These are phyloP conservation scores for Osmerus mordax DNA, from an alignment of 2,113 vertebrate species.

Conservation along the genomic window DNA sequence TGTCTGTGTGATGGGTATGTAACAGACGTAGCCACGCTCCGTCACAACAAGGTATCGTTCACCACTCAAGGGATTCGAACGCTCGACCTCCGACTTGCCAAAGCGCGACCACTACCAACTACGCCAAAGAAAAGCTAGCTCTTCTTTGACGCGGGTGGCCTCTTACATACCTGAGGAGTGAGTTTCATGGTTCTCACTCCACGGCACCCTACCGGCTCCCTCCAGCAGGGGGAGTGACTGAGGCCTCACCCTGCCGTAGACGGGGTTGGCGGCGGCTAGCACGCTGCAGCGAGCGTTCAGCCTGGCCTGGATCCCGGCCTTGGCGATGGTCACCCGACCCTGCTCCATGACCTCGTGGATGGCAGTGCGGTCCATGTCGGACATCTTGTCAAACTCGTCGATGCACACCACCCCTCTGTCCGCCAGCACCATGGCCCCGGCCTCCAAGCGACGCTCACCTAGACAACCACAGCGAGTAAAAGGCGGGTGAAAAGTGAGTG, in stretches of 20 bases:
- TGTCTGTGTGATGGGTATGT: no score
- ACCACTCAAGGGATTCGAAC: no score
- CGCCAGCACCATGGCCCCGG: constrained; percentile 47
- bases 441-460: constrained; percentile 37
- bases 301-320: constrained; percentile 60
- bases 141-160: no score
- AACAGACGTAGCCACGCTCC: no score
- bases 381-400: constrained; percentile 64
- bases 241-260: constrained; percentile 46
- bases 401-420: constrained; percentile 46
- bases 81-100: no score
- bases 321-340: constrained; percentile 59
- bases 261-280: constrained; percentile 60
- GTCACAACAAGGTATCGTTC: no score
- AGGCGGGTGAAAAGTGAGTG: not conserved
- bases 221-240: not conserved
- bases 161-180: no score
- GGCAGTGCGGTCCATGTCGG: constrained; percentile 48
- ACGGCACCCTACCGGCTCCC: no score
- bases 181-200: no score
- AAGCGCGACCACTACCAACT: no score
- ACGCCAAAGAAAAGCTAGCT: no score
- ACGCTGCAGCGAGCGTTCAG: constrained; percentile 66
- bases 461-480: not conserved
- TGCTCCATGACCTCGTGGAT: constrained; percentile 60